A percentile compares a stretch with the other conserved stretches of the same genome.
Evolutionary conservation across 2,888 invertebrate genomes (phyloP).

Genomic region (Cephus spinipes): DNA sequence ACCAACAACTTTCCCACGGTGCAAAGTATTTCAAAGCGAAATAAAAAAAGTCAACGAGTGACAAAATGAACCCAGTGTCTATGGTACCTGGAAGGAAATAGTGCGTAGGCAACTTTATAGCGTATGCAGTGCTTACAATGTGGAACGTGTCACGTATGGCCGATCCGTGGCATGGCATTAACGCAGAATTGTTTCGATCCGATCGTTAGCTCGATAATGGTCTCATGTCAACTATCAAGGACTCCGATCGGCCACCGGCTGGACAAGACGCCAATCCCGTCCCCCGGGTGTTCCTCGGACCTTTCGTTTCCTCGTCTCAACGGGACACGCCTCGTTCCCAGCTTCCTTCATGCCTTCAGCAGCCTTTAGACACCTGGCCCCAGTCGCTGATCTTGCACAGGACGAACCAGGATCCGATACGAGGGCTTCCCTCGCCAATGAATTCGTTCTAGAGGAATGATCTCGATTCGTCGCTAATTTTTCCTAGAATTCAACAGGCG

Average conservation of each 20-base stretch:
- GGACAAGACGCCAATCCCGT: neutral
- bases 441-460: neutral
- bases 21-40: neutral
- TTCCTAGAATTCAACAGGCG: neutral
- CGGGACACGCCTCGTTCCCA: neutral
- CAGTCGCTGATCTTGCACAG: neutral
- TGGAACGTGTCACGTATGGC: conserved; percentile 4
- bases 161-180: neutral
- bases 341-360: neutral
- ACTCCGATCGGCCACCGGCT: neutral
- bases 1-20: neutral
- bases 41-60: neutral
- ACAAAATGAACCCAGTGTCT: neutral
- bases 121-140: neutral
- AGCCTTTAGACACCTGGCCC: neutral
- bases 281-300: neutral
- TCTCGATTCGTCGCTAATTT: neutral
- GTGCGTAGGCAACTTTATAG: neutral
- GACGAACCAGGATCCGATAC: neutral
- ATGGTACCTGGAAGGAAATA: neutral
- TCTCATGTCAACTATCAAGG: conserved; percentile 5
- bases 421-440: neutral
- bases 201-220: conserved; percentile 1
- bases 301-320: neutral
- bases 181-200: conserved; percentile 3